Evolutionary conservation across 2,113 vertebrate genomes (phyloP), one percentile per base, ranked within the genome.

Genomic region (Platichthys stellatus): DNA sequence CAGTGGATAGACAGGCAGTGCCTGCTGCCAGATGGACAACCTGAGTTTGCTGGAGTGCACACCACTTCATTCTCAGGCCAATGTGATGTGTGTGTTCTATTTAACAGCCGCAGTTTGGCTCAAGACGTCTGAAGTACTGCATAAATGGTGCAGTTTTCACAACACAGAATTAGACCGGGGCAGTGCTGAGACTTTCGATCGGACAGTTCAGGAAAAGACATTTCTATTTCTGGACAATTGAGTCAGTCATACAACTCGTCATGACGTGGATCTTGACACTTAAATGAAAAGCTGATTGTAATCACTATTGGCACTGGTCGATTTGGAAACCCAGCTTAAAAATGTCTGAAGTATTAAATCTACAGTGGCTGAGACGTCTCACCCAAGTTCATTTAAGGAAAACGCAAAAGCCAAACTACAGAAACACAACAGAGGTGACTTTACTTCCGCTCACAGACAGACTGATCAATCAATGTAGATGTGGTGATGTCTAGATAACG

Each of bases 21-120:
- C 72, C 76, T 82, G 81, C 87, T 86, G 78, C 86, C 89, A 92
- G 90, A 92, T 92, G 91, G 91, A 90, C 89, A 87, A 85, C 83
- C 89, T 71, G 74, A 75, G 73, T 86, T 77, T 61, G 59, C 73
- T 74, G 83, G 81, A 84, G 76, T 81, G 86, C 83, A 68, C 82
- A 68, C 56, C 62, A 40, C 74, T 86, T 80, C 74, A 23, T 81
- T 84, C 63, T 49, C 21, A 26, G 79, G 78, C 88, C 86, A 59
- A 38, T 58, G 80, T 56, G 77, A 20, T 17, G 31, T 67, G 70
- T 72, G 59, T 82, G 54, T 72, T 82, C 62, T 47, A 35, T 68
- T 74, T 78, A 69, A 76, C 58, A 71, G 70, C 54, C 20, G 5
- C 47, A 10, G 70, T 80, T 60, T 74, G 56, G 65, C 72, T 49